Evolutionary conservation across 2,797 vertebrate species (phyloP), one percentile per base, ranked within the genome.

Genomic region (Pseudomugil gertrudae): DNA sequence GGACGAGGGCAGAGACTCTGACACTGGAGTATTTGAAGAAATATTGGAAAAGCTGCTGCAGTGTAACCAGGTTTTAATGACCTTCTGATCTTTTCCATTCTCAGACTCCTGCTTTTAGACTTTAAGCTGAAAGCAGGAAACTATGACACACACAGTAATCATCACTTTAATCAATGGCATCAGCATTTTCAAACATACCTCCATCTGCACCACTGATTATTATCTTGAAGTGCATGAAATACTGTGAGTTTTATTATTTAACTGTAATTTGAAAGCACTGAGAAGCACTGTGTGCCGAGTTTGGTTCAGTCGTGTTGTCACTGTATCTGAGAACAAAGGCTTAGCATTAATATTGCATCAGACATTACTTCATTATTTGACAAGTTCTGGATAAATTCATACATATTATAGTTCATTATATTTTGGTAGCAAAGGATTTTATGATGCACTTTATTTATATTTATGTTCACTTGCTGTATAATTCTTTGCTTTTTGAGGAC

Each of bases 31-130:
- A 65, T 38, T 52, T 47, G 53, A 72, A 66, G 58, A 51, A 27
- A 74, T 60, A 45, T 35, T 69, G 74, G 74, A 80, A 66, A 60
- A 72, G 36, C 65, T 57, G 58, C 71, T 69, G 64, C 32, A 66
- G 30, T 35, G 24, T 23, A 48, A 33, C 33, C 26, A 54, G 57
- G 29, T 69, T 76, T 80, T 30, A 75, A 51, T 27, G 35, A 57
- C 29, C 27, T 62, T 59, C 35, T 23, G 54, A 38, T 63, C 15
- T 17, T 66, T 38, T 54, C 53, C 21, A 80, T 57, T 69, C 45
- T 24, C 51, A 62, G 63, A 57, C 57, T 56, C 13, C 10, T 48
- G 56, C 58, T 66, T 69, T n/a, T 11, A 57, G 27, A 11, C 29
- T 29, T 29, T 5, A 29, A 29, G 29, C 29, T 29, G 29, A 29